Evolutionary conservation across 2,113 vertebrate genomes (phyloP).

Genomic region (Empidonax alnorum): DNA sequence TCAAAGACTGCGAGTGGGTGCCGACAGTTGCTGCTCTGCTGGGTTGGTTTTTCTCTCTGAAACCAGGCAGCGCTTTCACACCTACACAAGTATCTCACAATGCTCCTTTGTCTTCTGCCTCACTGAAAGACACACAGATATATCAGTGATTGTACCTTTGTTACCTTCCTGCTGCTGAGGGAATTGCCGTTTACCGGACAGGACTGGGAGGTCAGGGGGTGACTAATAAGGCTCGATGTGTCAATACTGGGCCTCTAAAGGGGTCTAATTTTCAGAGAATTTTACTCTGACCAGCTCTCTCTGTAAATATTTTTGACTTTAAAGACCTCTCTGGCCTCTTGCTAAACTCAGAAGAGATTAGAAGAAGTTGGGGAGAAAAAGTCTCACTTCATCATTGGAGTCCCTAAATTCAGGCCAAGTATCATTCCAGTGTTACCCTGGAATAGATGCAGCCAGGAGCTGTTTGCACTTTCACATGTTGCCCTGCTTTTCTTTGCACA

Average conservation of each 20-base stretch:
- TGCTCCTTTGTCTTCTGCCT: background rate
- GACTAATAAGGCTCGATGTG: background rate
- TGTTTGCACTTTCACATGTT: fast-evolving
- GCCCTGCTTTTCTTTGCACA: background rate
- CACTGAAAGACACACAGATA: background rate
- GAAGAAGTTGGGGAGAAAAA: background rate
- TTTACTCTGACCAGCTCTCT: background rate
- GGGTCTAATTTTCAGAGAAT: background rate
- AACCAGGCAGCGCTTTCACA: background rate
- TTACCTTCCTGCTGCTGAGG: background rate
- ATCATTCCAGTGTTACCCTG: background rate
- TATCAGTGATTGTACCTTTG: background rate
- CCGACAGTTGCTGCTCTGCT: background rate
- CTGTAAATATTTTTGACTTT: background rate
- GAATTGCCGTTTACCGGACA: background rate
- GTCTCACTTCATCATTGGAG: background rate
- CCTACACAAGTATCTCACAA: background rate
- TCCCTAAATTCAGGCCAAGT: background rate
- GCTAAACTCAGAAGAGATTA: background rate
- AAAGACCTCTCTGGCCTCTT: background rate
- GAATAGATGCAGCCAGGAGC: background rate
- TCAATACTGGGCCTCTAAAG: background rate
- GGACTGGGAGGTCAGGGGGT: background rate
- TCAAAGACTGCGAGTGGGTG: background rate
- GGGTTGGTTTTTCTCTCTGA: background rate